Base-by-base conservation (phyloP, 2,797 vertebrate genomes). In the Pitangus sulphuratus region DNA sequence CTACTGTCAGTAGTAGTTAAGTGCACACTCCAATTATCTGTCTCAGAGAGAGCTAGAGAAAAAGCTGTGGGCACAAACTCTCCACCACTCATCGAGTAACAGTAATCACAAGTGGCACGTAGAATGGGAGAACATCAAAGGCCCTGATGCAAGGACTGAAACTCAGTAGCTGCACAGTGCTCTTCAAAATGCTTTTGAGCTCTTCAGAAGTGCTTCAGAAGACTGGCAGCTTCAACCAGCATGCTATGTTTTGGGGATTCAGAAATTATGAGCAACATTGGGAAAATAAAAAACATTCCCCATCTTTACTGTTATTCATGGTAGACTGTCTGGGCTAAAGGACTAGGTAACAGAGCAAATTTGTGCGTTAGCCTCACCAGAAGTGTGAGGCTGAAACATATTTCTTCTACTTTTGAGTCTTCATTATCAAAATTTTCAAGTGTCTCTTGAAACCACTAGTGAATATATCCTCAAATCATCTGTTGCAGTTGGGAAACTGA, bases 131-230 rank as follows among this genome's bases (percentile, higher is more conserved):
- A 76, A 44, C 47, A 75, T 37, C 3, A 25, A 93, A 93, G 45
- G 66, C 35, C 54, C 26, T 71, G 51, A 89, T 39, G 53, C 7
- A 25, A 85, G 28, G 65, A 39, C 39, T 58, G 85, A 86, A 95
- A 71, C 19, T 79, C 66, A 62, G 65, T 40, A 84, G 44, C 51
- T 89, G 37, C 0, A 0, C 47, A 9, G 6, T 40, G 64, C 33
- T 91, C 58, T 94, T 85, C 75, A 87, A 87, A 93, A 87, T 54
- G 66, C 44, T 94, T 89, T 70, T 0, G 3, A 89, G 35, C 19
- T 57, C 83, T 91, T 93, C 51, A 70, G 42, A 87, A 74, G 42
- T 64, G 56, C 74, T 93, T 94, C 82, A 65, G 78, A 71, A 79
- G 40, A 30, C 53, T 84, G 62, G 39, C 56, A 74, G 78, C 45